Conservation (phyloP, 2,113 vertebrate species). For the Prochilodus magdalenae region DNA sequence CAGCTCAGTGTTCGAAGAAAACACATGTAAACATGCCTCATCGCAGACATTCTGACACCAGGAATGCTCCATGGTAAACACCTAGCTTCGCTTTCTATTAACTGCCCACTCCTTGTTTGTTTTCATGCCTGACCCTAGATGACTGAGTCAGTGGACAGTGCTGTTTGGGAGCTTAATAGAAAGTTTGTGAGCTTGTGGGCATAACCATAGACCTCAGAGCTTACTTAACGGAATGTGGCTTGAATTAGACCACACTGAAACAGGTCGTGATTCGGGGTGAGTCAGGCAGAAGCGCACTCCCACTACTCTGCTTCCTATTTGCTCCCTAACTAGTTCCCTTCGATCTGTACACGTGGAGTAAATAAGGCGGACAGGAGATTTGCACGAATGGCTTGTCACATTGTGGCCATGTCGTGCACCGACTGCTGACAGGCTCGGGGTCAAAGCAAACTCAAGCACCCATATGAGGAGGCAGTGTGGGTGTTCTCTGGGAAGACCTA, state of each 20-base stretch:
- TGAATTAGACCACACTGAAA: constrained; percentile 66
- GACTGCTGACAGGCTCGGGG: constrained; percentile 2
- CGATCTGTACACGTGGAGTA: constrained; percentile 44
- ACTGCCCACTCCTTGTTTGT: constrained; percentile 30
- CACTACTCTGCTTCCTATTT: constrained; percentile 56
- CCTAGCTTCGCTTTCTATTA: constrained; percentile 38
- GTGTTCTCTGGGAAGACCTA: too few relatives aligned
- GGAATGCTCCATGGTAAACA: constrained; percentile 18
- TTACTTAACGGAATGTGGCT: constrained; percentile 66
- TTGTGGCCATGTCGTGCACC: constrained; percentile 10
- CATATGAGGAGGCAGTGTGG: background rate
- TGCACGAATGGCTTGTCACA: constrained; percentile 50
- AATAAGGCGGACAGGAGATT: constrained; percentile 53
- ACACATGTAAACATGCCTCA: constrained; percentile 11
- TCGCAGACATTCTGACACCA: constrained; percentile 26
- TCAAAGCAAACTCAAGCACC: constrained; percentile 12
- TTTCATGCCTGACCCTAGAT: constrained; percentile 30
- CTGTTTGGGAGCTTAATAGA: constrained; percentile 40
- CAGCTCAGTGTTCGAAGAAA: background rate
- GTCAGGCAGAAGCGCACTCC: constrained; percentile 55
- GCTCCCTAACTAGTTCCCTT: constrained; percentile 50
- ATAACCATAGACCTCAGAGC: constrained; percentile 54
- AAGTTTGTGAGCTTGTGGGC: constrained; percentile 34
- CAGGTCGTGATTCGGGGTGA: constrained; percentile 56
- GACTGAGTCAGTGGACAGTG: constrained; percentile 43